These are phyloP conservation scores for Parasteatoda lunata DNA, from an alignment of 2,888 invertebrate species.

Conservation along the genomic window DNA sequence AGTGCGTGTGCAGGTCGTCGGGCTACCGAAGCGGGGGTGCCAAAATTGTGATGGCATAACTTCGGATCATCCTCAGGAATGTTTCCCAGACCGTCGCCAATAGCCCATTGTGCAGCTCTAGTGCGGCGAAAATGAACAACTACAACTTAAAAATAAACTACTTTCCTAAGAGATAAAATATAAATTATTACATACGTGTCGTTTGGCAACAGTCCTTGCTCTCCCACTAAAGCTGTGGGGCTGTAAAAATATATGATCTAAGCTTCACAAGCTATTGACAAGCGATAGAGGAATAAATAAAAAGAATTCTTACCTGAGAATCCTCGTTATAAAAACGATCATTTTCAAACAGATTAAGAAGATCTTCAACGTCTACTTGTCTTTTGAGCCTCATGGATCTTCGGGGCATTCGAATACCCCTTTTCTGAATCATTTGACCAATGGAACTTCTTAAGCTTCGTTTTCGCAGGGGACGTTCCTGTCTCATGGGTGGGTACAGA, in stretches of 20 bases:
- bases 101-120: no score
- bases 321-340: constrained; percentile 41
- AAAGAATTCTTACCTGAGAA: constrained; percentile 7
- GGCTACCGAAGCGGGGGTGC: no score
- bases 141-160: not conserved
- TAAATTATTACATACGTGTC: constrained; percentile 49
- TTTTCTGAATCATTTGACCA: constrained; percentile 61
- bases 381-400: constrained; percentile 65
- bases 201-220: constrained; percentile 32
- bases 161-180: not conserved
- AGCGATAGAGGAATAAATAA: no score
- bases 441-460: constrained; percentile 57
- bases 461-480: constrained; percentile 38
- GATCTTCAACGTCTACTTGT: constrained; percentile 54
- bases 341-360: constrained; percentile 53
- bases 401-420: constrained; percentile 53
- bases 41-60: no score
- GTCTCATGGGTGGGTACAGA: not conserved
- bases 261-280: no score
- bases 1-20: no score
- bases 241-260: constrained; percentile 34
- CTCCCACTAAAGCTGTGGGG: constrained; percentile 33
- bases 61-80: no score
- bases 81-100: no score
- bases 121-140: no score